Conservation (phyloP, 2,888 invertebrate species). For the Drosophila picticornis region DNA sequence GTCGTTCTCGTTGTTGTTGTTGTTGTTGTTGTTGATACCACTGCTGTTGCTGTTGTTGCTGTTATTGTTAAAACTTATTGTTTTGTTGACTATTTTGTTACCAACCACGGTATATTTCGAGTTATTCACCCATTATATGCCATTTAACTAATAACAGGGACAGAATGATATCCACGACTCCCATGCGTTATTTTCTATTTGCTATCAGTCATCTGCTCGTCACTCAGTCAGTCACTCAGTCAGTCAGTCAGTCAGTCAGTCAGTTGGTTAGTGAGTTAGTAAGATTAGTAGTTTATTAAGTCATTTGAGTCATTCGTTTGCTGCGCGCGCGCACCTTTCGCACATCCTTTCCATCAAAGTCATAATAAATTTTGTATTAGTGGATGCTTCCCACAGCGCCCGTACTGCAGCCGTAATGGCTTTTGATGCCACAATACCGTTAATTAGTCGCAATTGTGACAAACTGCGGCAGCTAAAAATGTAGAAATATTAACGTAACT, state of each 20-base stretch:
- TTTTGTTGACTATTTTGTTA: conserved; percentile 62
- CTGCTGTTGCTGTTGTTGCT: conserved; percentile 30
- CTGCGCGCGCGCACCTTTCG: conserved; percentile 12
- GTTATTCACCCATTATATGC: conserved; percentile 78
- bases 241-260: conserved; percentile 29
- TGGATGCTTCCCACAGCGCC: conserved; percentile 35
- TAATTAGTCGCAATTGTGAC: conserved; percentile 44
- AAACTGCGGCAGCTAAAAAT: conserved; percentile 20
- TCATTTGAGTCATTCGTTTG: conserved; percentile 56
- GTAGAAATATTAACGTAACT: conserved; percentile 1
- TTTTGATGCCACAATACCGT: conserved; percentile 43
- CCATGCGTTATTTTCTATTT: conserved; percentile 25
- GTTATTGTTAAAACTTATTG: conserved; percentile 45
- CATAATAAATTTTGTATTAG: conserved; percentile 59
- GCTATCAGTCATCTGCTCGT: conserved; percentile 52
- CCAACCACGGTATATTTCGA: conserved; percentile 51
- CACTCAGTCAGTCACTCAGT: conserved; percentile 31
- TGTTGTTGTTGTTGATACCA: not conserved
- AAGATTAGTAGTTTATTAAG: conserved; percentile 50
- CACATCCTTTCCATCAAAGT: conserved; percentile 65
- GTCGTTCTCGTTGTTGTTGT: not conserved
- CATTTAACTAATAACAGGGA: conserved; percentile 81
- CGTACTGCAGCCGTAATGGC: conserved; percentile 32
- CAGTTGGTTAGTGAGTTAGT: conserved; percentile 22
- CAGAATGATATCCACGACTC: conserved; percentile 13